These are phyloP conservation scores for Pipra filicauda DNA, from an alignment of 2,113 vertebrate species.

Conservation along the genomic window DNA sequence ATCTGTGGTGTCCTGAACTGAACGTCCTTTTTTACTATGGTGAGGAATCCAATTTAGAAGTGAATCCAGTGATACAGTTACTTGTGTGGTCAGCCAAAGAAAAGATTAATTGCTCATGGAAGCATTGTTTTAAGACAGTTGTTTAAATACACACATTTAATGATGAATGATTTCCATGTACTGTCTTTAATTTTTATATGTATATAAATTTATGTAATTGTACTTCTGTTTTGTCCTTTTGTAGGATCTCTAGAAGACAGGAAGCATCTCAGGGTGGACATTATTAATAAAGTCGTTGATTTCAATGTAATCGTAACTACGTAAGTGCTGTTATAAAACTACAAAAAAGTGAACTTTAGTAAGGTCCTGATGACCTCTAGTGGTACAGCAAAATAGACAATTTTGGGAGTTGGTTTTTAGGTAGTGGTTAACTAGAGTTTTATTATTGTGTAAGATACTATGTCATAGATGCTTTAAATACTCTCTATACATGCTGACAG, in stretches of 20 bases:
- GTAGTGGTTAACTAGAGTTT: not conserved
- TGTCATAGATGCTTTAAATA: not conserved
- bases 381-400: not conserved
- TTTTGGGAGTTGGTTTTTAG: not conserved
- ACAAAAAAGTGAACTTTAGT: not conserved
- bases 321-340: conserved; percentile 77
- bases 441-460: not conserved
- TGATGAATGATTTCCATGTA: not conserved
- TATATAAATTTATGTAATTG: not conserved
- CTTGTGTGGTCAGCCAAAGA: not conserved
- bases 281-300: conserved; percentile 79
- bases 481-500: not conserved
- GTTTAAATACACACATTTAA: not conserved
- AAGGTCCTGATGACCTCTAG: conserved; percentile 35
- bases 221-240: not conserved
- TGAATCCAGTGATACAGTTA: not conserved
- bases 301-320: conserved; percentile 93
- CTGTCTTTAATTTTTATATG: not conserved
- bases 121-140: not conserved
- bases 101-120: not conserved
- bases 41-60: conserved; percentile 63
- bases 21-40: conserved; percentile 91
- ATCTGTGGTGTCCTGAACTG: conserved; percentile 90
- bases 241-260: conserved; percentile 91
- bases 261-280: conserved; percentile 85